Evolutionary conservation across 2,888 invertebrate species (phyloP).

Genomic region (Nowickia ferox): DNA sequence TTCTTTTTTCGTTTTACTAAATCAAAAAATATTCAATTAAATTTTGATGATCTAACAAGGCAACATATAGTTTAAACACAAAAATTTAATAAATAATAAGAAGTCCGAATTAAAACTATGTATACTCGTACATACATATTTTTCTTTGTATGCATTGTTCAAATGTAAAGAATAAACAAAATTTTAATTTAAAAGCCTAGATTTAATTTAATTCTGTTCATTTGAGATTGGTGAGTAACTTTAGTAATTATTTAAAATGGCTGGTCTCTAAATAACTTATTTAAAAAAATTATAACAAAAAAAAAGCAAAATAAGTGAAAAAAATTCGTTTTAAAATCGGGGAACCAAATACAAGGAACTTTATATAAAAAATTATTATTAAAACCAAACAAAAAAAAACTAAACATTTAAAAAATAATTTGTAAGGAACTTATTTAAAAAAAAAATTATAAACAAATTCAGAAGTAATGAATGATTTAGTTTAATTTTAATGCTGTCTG

Average conservation of each 20-base stretch:
- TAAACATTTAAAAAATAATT: slow-evolving; percentile 69
- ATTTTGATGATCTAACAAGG: slow-evolving; percentile 75
- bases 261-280: slow-evolving; percentile 21
- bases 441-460: slow-evolving; percentile 38
- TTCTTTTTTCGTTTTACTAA: slow-evolving; percentile 65
- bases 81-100: slow-evolving; percentile 55
- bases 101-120: slow-evolving; percentile 60
- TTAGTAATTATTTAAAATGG: slow-evolving; percentile 51
- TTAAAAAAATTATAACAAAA: background rate
- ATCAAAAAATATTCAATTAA: slow-evolving; percentile 66
- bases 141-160: no score
- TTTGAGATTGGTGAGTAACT: slow-evolving; percentile 52
- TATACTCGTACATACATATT: slow-evolving; percentile 21
- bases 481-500: slow-evolving; percentile 30
- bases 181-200: slow-evolving; percentile 46
- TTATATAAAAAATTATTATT: slow-evolving; percentile 77
- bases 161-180: slow-evolving; percentile 2
- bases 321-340: slow-evolving; percentile 71
- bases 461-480: slow-evolving; percentile 50
- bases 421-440: slow-evolving; percentile 52
- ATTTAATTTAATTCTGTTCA: slow-evolving; percentile 32
- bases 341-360: slow-evolving; percentile 82
- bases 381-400: slow-evolving; percentile 57
- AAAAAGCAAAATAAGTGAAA: slow-evolving; percentile 16
- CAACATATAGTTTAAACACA: slow-evolving; percentile 73